Conservation (phyloP, 2,113 vertebrate genomes). For the Nematolebias whitei region DNA sequence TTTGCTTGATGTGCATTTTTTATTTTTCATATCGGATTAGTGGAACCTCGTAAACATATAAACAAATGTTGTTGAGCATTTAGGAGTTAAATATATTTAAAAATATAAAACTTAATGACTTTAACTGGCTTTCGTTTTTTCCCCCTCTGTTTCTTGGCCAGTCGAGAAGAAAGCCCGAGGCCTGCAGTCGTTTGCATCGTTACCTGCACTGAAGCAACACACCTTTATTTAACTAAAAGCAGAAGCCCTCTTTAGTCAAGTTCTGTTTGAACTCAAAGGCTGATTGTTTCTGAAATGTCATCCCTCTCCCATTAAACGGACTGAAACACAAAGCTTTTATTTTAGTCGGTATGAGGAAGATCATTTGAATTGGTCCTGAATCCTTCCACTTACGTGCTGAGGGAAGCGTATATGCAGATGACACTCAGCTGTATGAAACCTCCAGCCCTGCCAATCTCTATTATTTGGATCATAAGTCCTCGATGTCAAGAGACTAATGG, state of each 20-base stretch:
- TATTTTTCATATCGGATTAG: too few species aligned
- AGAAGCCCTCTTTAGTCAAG: not conserved
- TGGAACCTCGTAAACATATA: too few species aligned
- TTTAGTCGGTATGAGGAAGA: not conserved
- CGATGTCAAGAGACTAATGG: too few species aligned
- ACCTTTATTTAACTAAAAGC: not conserved
- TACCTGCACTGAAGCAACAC: not conserved
- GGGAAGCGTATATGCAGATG: not conserved
- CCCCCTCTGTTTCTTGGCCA: too few species aligned
- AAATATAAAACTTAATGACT: too few species aligned
- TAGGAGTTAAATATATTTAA: too few species aligned
- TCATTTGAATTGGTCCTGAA: not conserved
- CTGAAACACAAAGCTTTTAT: not conserved
- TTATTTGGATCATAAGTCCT: not conserved
- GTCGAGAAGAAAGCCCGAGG: too few species aligned
- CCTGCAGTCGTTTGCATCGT: too few species aligned
- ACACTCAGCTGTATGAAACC: not conserved
- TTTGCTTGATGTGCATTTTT: too few species aligned
- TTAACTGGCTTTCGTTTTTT: too few species aligned
- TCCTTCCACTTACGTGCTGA: not conserved
- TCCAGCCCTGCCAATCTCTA: not conserved
- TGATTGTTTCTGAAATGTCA: not conserved
- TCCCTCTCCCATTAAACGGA: not conserved
- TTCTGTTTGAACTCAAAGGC: not conserved
- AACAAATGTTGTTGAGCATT: too few species aligned